Evolutionary conservation across 35 echinoderm and acorn worm genomes (phyloP).

Genomic region (Heliocidaris tuberculata): DNA sequence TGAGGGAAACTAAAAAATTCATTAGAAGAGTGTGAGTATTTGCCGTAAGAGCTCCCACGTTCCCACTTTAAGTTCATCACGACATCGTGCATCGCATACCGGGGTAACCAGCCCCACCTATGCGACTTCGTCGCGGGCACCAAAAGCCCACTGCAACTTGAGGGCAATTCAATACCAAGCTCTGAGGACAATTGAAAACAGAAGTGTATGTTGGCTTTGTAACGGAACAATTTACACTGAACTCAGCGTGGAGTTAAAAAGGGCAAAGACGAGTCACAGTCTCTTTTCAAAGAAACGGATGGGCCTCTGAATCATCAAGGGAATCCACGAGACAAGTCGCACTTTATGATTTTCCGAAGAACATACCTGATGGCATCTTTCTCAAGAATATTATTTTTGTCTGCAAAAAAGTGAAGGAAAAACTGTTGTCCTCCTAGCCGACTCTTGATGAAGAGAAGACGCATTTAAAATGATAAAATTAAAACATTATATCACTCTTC

Average conservation of each 20-base stretch:
- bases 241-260: not conserved
- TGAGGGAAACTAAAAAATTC: not conserved
- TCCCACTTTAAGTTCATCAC: not conserved
- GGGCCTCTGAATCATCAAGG: not conserved
- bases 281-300: not conserved
- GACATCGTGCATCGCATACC: not conserved
- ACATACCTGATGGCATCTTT: not conserved
- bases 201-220: not conserved
- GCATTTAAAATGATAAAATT: no score
- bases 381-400: not conserved
- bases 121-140: not conserved
- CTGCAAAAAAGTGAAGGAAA: no score
- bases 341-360: not conserved
- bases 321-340: not conserved
- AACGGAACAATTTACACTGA: not conserved
- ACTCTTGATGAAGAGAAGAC: no score
- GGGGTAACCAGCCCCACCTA: not conserved
- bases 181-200: not conserved
- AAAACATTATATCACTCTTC: no score
- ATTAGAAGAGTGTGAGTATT: slow-evolving; percentile 4
- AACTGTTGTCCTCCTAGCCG: no score
- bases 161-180: not conserved
- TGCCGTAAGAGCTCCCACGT: not conserved
- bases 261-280: not conserved
- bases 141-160: not conserved